Evolutionary conservation across 1,140 invertebrate species (phyloP), one percentile per base, ranked within the genome.

Genomic region (Chironomus striatipennis): DNA sequence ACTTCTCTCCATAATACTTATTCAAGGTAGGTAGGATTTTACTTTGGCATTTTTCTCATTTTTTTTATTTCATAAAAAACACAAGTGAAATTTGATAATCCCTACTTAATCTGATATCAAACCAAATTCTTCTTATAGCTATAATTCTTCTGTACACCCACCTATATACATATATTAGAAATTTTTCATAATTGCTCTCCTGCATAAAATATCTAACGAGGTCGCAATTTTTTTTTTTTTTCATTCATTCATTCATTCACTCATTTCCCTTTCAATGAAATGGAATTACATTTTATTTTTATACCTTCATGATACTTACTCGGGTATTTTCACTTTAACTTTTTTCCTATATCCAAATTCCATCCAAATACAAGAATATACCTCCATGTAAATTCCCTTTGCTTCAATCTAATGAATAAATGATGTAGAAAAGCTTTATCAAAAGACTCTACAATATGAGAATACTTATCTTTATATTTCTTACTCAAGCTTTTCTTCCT

Each of bases 391-490:
- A 18, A 70, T 70, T 70, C 65, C 65, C 65, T 18, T 21, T 17
- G 65, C 65, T 70, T 21, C 65, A 70, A 70, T 70, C 20, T 70
- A 70, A 70, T 70, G 65, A 70, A 70, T 70, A 70, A 70, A 70
- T 70, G 65, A 70, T 70, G 65, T 70, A 70, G 65, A 70, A 70
- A 70, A 70, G 65, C 65, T 70, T 70, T 70, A 70, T 70, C 65
- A 70, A 70, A 57, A 21, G 65, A 17, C 65, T 57, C 47, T 57
- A 57, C 24, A 34, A 34, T 34, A 34, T 15, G 47, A 57, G 47
- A 57, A 57, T 57, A 57, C 47, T 57, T 57, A n/a, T 57, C 47
- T 57, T 57, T 15, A n/a, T 57, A 12, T 10, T 12, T 57, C 12
- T 57, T 57, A n/a, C 47, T 57, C n/a, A 57, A 57, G 47, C 47